Evolutionary conservation across 2,888 invertebrate species (phyloP).

Genomic region (Agonopterix alstromeriana): DNA sequence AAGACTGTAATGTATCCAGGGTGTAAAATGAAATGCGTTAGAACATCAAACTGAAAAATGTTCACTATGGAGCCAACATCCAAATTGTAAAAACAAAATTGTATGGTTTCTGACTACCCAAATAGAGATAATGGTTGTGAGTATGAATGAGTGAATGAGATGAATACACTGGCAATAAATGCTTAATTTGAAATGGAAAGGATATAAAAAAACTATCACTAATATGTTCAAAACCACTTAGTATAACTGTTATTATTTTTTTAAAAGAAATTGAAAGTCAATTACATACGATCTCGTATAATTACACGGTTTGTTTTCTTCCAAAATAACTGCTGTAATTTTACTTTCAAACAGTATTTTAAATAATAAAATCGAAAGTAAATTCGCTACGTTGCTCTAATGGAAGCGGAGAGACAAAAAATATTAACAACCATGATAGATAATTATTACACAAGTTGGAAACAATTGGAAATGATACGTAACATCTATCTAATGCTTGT

Average conservation of each 20-base stretch:
- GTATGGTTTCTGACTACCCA: no score
- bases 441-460: conserved; percentile 11
- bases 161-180: no score
- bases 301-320: conserved; percentile 17
- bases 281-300: conserved; percentile 15
- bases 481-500: conserved; percentile 1
- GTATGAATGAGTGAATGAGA: no score
- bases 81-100: no score
- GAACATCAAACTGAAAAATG: no score
- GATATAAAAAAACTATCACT: no score
- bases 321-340: conserved; percentile 24
- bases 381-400: conserved; percentile 22
- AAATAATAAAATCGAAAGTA: conserved; percentile 42
- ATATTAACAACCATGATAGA: conserved; percentile 12
- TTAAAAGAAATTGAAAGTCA: conserved; percentile 32
- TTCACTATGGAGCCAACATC: no score
- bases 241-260: not conserved
- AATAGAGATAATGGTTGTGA: no score
- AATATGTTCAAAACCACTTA: not conserved
- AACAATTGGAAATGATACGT: conserved; percentile 4
- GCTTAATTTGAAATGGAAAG: no score
- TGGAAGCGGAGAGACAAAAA: conserved; percentile 23
- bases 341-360: conserved; percentile 18
- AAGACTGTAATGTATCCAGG: no score
- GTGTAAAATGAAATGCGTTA: no score